Evolutionary conservation across 2,888 invertebrate species (phyloP).

Genomic region (Acronicta leporina): DNA sequence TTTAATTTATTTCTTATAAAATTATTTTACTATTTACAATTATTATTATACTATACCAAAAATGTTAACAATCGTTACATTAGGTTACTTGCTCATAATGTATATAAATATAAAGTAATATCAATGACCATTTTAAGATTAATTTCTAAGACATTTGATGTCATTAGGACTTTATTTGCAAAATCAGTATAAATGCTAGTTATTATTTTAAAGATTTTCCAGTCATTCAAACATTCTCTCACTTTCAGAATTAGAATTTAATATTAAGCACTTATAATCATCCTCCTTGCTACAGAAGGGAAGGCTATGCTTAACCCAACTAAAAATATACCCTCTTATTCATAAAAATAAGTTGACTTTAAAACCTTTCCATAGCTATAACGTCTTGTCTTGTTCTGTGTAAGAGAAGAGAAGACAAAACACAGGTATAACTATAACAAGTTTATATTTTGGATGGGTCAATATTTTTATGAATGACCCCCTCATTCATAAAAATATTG

Average conservation of each 20-base stretch:
- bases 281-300: no score
- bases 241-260: not conserved
- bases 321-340: no score
- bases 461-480: no score
- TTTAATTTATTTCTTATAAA: slow-evolving; percentile 63
- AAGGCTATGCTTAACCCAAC: no score
- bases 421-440: no score
- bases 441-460: no score
- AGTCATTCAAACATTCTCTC: slow-evolving; percentile 9
- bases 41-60: slow-evolving; percentile 24
- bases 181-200: slow-evolving; percentile 20
- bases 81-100: slow-evolving; percentile 29
- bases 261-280: no score
- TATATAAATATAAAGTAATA: slow-evolving; percentile 18
- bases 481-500: no score
- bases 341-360: no score
- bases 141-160: slow-evolving; percentile 10
- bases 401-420: no score
- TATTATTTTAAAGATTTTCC: slow-evolving; percentile 1
- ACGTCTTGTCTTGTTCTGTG: no score
- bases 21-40: slow-evolving; percentile 58
- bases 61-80: slow-evolving; percentile 25
- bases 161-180: slow-evolving; percentile 1
- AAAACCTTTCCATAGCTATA: no score
- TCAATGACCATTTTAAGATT: slow-evolving; percentile 16